Base-by-base conservation (phyloP, 2,888 invertebrate species). In the Hydrotaea cyrtoneurina region DNA sequence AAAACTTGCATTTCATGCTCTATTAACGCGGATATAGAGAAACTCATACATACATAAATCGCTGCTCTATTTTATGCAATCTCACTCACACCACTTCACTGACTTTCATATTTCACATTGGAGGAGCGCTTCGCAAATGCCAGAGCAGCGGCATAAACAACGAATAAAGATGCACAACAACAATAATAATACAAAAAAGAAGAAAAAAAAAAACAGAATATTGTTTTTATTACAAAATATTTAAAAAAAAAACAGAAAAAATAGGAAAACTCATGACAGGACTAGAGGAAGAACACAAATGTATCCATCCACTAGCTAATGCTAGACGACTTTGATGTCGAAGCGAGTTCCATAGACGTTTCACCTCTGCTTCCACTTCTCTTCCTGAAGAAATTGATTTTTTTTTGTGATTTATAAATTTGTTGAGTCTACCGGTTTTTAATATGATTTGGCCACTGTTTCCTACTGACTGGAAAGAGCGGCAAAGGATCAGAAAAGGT, bases 1-100 rank as follows among this genome's bases (percentile, higher is more conserved):
- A 69, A 69, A 69, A 69, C 69, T 69, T 69, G 69, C 69, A 69
- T 69, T 69, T 69, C 69, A 69, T 69, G 69, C 69, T 69, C 69
- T 69, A 69, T 69, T 69, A 69, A 69, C 69, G 69, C 46, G 46
- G 39, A 46, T 69, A 69, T 69, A 69, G 69, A 69, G 69, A 69
- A 69, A 69, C 23, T 69, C 69, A 46, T 46, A 69, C 19, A 66
- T 43, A 66, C 46, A 31, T 31, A 31, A 31, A 31, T 31, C 31
- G 31, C 31, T 31, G 3, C 31, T 31, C 46, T 69, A 69, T 69
- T 69, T 31, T 69, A 46, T 69, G 69, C 69, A 69, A 69, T 69
- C 69, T 69, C 69, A 69, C 69, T 69, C 43, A 69, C 69, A 46
- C 69, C 69, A 46, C 69, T 69, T 69, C 69, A 69, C 46, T 69